These are phyloP conservation scores for Cacatua alba DNA, from an alignment of 2,113 vertebrate genomes.

Conservation along the genomic window DNA sequence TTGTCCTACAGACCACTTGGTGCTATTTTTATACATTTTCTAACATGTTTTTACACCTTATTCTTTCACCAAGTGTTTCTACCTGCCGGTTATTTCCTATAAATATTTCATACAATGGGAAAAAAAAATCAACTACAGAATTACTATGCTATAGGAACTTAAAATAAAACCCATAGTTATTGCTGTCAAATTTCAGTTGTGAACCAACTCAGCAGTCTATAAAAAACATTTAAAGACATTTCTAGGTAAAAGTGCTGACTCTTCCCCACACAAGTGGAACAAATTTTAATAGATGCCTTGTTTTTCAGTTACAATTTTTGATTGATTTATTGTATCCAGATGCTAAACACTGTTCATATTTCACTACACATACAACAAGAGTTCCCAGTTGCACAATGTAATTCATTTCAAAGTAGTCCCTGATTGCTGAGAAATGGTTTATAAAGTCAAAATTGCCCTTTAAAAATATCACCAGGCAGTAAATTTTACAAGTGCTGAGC, in stretches of 20 bases:
- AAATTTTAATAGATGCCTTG: neutral
- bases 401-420: slow-evolving; percentile 16
- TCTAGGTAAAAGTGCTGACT: neutral
- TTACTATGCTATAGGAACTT: neutral
- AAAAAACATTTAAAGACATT: neutral
- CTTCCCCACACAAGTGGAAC: neutral
- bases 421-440: neutral
- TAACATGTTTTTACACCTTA: neutral
- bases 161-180: neutral
- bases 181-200: neutral
- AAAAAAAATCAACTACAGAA: neutral
- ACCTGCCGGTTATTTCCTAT: neutral
- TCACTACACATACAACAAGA: neutral
- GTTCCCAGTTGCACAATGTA: neutral
- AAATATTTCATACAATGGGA: neutral
- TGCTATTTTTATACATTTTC: neutral
- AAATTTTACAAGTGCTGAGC: neutral
- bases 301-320: neutral
- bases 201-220: neutral
- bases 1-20: neutral
- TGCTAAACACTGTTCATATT: slow-evolving; percentile 23
- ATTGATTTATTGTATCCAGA: slow-evolving; percentile 1
- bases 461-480: slow-evolving; percentile 6
- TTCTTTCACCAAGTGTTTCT: neutral
- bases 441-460: slow-evolving; percentile 19